Conservation (phyloP, 2,113 vertebrate species). For the Passer domesticus region DNA sequence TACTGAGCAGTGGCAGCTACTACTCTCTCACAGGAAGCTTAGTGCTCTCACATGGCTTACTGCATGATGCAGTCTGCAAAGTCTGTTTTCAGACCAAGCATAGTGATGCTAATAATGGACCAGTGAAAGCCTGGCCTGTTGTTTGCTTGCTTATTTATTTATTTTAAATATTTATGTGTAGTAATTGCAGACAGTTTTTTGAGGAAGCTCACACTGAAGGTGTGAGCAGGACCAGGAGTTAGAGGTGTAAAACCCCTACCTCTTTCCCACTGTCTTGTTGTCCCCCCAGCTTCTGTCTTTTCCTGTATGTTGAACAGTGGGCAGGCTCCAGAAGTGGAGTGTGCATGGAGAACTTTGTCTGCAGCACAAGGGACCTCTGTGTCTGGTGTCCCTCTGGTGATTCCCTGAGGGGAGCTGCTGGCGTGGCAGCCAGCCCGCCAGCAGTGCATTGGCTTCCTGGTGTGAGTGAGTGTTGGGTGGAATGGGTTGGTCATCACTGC, state of each 20-base stretch:
- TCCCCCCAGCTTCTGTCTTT: background rate
- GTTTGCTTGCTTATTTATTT: background rate
- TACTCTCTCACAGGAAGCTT: background rate
- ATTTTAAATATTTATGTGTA: background rate
- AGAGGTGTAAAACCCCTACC: background rate
- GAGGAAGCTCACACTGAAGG: background rate
- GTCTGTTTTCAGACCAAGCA: background rate
- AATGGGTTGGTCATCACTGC: background rate
- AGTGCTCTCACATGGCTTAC: background rate
- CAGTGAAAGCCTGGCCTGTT: background rate
- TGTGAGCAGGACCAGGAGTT: background rate
- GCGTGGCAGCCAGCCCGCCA: background rate
- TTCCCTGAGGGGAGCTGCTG: background rate
- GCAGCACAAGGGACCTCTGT: background rate
- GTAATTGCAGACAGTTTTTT: background rate
- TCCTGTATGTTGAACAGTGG: background rate
- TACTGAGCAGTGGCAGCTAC: background rate
- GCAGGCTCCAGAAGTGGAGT: background rate
- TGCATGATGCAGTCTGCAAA: background rate
- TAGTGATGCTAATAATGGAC: background rate
- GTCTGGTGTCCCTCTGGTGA: background rate
- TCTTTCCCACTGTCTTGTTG: background rate
- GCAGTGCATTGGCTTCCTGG: conserved; percentile 10
- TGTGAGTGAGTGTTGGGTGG: background rate
- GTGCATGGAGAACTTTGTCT: background rate